Evolutionary conservation across 2,888 invertebrate species (phyloP).

Genomic region (Brenthis daphne): DNA sequence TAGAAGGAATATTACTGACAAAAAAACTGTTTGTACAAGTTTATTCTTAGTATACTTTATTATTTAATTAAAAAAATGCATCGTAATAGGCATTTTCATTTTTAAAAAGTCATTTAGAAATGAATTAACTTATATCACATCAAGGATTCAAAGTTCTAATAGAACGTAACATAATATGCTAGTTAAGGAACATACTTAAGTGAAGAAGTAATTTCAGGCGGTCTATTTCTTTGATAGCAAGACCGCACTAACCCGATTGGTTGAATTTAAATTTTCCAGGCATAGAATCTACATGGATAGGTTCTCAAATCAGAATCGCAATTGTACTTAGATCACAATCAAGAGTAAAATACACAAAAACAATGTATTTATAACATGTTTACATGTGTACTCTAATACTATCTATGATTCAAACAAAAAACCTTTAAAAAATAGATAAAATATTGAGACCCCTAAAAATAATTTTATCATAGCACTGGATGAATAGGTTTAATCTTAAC

Average conservation of each 20-base stretch:
- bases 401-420: too few relatives aligned
- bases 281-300: background rate
- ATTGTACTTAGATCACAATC: background rate
- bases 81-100: too few relatives aligned
- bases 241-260: slow-evolving; percentile 24
- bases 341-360: background rate
- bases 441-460: too few relatives aligned
- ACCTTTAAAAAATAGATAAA: too few relatives aligned
- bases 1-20: too few relatives aligned
- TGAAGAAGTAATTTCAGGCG: slow-evolving; percentile 31
- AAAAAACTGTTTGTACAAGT: too few relatives aligned
- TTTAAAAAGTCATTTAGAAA: too few relatives aligned
- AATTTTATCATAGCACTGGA: background rate
- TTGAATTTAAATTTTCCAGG: slow-evolving; percentile 24
- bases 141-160: too few relatives aligned
- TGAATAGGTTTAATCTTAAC: slow-evolving; percentile 4
- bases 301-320: background rate
- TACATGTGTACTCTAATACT: too few relatives aligned
- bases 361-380: background rate
- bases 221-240: slow-evolving; percentile 33
- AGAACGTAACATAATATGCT: slow-evolving; percentile 13
- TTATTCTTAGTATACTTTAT: too few relatives aligned
- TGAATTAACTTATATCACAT: too few relatives aligned
- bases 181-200: slow-evolving; percentile 32
- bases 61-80: too few relatives aligned